Percentiles rank a stretch among this genome's conserved stretches.
Evolutionary conservation across 2,888 invertebrate species (phyloP).

Genomic region (Agonopterix subpropinquella): DNA sequence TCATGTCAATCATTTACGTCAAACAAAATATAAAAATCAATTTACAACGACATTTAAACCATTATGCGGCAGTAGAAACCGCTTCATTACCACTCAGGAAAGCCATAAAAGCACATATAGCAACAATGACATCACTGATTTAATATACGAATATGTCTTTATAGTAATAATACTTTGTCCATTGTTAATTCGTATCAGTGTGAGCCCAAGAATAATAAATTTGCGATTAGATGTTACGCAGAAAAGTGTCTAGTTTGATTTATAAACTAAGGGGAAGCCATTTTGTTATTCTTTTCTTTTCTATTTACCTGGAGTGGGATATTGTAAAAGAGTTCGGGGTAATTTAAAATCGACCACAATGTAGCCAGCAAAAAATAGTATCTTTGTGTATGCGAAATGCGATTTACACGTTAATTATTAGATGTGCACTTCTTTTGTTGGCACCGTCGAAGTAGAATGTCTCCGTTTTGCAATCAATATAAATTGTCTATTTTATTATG

Average conservation of each 20-base stretch:
- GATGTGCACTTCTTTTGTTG: conserved; percentile 44
- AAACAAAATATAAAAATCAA: conserved; percentile 75
- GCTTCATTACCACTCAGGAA: conserved; percentile 65
- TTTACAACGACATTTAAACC: conserved; percentile 52
- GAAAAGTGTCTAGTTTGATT: conserved; percentile 58
- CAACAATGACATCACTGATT: conserved; percentile 52
- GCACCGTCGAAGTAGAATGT: conserved; percentile 41
- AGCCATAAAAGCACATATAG: conserved; percentile 48
- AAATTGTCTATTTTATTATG: neutral
- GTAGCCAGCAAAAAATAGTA: conserved; percentile 36
- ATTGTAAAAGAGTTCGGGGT: conserved; percentile 42
- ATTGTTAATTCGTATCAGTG: conserved; percentile 65
- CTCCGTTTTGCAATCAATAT: conserved; percentile 14
- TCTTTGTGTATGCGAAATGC: conserved; percentile 54
- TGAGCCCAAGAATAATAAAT: conserved; percentile 67
- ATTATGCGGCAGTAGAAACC: conserved; percentile 58
- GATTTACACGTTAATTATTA: conserved; percentile 52
- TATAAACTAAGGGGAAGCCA: conserved; percentile 50
- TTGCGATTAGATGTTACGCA: conserved; percentile 66
- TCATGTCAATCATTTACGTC: conserved; percentile 72
- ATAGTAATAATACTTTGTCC: conserved; percentile 63
- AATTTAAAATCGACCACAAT: conserved; percentile 67
- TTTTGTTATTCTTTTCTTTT: conserved; percentile 29
- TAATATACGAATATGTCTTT: conserved; percentile 47
- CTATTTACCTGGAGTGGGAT: conserved; percentile 63